phyloP scores from a whole-genome alignment of 1,140 invertebrate genomes.

The Rhopalosiphum padi region DNA sequence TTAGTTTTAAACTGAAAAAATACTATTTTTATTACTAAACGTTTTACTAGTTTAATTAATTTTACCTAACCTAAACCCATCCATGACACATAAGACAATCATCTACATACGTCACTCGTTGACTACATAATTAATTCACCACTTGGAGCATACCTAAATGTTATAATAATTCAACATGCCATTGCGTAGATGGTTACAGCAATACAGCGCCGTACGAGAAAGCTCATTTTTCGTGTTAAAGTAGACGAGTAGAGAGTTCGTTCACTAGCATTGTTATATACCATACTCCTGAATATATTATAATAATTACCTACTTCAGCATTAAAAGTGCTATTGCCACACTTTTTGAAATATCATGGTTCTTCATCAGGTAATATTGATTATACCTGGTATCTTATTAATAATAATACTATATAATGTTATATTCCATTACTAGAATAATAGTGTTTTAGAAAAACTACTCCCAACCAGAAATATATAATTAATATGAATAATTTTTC shows the following conservation, averaged over 20 bases:
- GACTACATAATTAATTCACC: background rate
- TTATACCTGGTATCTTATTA: background rate
- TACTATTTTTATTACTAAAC: background rate
- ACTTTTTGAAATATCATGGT: background rate
- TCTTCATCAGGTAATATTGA: background rate
- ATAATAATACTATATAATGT: background rate
- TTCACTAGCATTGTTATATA: background rate
- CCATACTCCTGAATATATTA: background rate
- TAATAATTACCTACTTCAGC: background rate
- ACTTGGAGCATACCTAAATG: background rate
- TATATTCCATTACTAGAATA: background rate
- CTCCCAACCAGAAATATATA: background rate
- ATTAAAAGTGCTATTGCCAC: no score
- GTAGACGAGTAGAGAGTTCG: background rate
- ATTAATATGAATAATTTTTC: background rate
- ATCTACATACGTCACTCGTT: background rate
- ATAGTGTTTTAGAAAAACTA: background rate
- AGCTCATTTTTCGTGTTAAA: background rate
- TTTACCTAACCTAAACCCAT: background rate
- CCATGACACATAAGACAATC: background rate
- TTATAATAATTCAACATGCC: background rate
- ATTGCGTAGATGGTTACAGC: background rate
- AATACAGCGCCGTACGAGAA: background rate
- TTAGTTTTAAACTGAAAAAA: background rate
- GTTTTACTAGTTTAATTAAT: background rate